Evolutionary conservation across 1,140 invertebrate genomes (phyloP).

Genomic region (Mamestra configurata): DNA sequence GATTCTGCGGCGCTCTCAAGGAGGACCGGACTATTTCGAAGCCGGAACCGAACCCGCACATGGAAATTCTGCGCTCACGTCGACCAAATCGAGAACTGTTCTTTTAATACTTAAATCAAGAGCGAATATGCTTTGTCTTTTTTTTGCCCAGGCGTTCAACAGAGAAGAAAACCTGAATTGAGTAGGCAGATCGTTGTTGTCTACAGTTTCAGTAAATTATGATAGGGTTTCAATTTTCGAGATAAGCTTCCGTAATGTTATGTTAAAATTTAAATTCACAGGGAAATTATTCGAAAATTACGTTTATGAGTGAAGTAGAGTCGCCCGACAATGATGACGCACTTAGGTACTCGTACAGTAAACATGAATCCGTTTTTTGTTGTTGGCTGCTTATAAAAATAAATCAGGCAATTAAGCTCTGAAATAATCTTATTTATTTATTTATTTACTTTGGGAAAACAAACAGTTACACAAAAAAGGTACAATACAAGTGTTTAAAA

Average conservation of each 20-base stretch:
- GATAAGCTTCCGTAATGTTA: constrained; percentile 44
- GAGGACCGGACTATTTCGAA: constrained; percentile 83
- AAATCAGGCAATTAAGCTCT: neutral
- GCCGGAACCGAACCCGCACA: constrained; percentile 78
- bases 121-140: constrained; percentile 40
- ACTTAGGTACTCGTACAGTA: no score
- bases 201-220: constrained; percentile 41
- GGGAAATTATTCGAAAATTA: neutral
- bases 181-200: constrained; percentile 16
- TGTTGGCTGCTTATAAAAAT: constrained; percentile 2
- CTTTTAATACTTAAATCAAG: constrained; percentile 54
- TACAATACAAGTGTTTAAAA: no score
- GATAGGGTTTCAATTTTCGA: constrained; percentile 33
- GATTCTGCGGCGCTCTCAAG: constrained; percentile 78
- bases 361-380: neutral
- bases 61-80: constrained; percentile 67
- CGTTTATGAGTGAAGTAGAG: neutral
- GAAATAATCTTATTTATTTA: neutral
- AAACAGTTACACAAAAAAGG: no score
- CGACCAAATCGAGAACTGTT: constrained; percentile 58
- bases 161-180: constrained; percentile 22
- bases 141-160: neutral
- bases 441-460: no score
- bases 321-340: constrained; percentile 9
- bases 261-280: constrained; percentile 24